Base-by-base conservation (phyloP, 2,888 invertebrate species). In the Electrophaes corylata region DNA sequence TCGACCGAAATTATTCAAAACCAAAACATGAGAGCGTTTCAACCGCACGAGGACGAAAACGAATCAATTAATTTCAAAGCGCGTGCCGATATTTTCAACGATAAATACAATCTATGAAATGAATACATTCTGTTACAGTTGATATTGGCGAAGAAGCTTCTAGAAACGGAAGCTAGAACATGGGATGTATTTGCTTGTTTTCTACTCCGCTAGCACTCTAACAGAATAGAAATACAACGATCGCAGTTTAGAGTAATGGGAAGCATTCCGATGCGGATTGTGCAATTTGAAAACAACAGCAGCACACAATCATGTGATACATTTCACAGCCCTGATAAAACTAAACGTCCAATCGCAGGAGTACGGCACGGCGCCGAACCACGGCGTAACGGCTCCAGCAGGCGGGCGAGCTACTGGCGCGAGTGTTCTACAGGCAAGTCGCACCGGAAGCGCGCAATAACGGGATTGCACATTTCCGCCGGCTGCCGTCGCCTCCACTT, bases 1-100 rank as follows among this genome's bases (percentile, higher is more conserved):
- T 73, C 78, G 73, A 71, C 71, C 71, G 68, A 69, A 72, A 74
- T 79, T 78, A 76, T 75, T 75, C 73, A 73, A 68, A 70, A 73
- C 76, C 63, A 76, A 76, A 79, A 79, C 79, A 78, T 69, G 66
- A 64, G 26, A 29, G 46, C 47, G 52, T 37, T 51, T 40, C 57
- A 49, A 57, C 60, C 60, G 49, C 49, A 48, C 20, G 45, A 48
- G 35, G 23, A n/a, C 29, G 20, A 40, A 52, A 43, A 53, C 40
- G 12, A 23, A 58, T 49, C 47, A 49, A 41, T 39, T 57, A 23
- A 41, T 46, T 49, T 62, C 12, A 33, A 41, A 55, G 37, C 49
- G 50, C 31, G 11, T 31, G 33, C 50, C 31, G 49, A 41, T 50
- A 20, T 33, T 41, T 50, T 20, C 19, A 29, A 4, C 14, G 4